These are phyloP conservation scores for Drosophila hamatofila DNA, from an alignment of 2,888 invertebrate species.

Conservation along the genomic window DNA sequence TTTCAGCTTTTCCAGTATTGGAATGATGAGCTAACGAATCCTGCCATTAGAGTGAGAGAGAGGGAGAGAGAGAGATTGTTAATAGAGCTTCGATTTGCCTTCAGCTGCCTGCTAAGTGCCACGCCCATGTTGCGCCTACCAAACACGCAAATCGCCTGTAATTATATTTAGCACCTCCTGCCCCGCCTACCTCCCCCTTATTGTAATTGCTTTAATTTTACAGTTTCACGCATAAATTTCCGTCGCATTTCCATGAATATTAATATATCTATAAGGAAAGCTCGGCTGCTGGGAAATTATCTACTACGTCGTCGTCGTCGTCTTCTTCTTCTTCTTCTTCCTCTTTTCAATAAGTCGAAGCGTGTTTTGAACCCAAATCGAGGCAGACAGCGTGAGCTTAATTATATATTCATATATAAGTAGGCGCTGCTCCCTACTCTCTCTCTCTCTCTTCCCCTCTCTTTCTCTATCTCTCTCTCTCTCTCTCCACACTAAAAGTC, in stretches of 20 bases:
- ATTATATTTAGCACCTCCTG: slow-evolving; percentile 38
- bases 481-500: neutral
- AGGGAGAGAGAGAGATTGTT: neutral
- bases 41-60: neutral
- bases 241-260: slow-evolving; percentile 60
- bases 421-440: neutral
- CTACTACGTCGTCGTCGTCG: neutral
- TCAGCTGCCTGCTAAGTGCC: slow-evolving; percentile 26
- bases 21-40: neutral
- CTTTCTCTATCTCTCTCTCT: too few relatives aligned
- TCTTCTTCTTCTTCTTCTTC: neutral
- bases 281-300: slow-evolving; percentile 40
- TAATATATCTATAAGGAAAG: slow-evolving; percentile 38
- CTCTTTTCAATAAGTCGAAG: slow-evolving; percentile 43
- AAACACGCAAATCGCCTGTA: slow-evolving; percentile 59
- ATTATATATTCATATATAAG: slow-evolving; percentile 39
- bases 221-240: slow-evolving; percentile 66
- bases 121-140: slow-evolving; percentile 7
- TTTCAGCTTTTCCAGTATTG: slow-evolving; percentile 30
- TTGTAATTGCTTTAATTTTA: slow-evolving; percentile 65
- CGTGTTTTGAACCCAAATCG: slow-evolving; percentile 28
- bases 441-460: neutral
- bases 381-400: slow-evolving; percentile 27
- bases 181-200: neutral
- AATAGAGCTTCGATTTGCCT: slow-evolving; percentile 5